phyloP scores from a whole-genome alignment of 2,888 invertebrate species.

The Mayetiola destructor region DNA sequence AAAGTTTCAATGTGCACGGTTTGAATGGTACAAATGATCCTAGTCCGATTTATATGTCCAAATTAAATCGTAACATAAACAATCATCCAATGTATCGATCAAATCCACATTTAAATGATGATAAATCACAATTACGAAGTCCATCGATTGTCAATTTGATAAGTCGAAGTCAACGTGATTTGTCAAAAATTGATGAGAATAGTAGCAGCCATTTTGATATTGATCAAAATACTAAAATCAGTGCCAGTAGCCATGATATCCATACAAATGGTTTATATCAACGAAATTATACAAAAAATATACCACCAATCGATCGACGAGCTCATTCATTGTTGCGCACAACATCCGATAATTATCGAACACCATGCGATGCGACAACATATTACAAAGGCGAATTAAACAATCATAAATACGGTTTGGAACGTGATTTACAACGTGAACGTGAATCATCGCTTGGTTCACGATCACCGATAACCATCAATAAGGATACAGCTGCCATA shows the following conservation, averaged over 20 bases:
- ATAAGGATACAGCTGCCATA: constrained; percentile 33
- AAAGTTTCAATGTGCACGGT: constrained; percentile 72
- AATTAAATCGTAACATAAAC: constrained; percentile 27
- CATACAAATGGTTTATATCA: constrained; percentile 16
- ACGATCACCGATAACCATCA: constrained; percentile 32
- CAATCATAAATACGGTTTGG: constrained; percentile 33
- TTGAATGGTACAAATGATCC: constrained; percentile 37
- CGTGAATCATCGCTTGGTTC: constrained; percentile 28
- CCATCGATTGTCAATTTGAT: constrained; percentile 77
- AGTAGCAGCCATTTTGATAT: no score
- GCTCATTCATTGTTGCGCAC: constrained; percentile 53
- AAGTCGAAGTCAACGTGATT: constrained; percentile 66
- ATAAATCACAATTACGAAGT: constrained; percentile 60
- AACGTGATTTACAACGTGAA: constrained; percentile 19
- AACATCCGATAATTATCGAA: constrained; percentile 50
- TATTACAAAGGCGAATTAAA: constrained; percentile 30
- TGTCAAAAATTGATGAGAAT: constrained; percentile 43
- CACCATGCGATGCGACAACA: constrained; percentile 28
- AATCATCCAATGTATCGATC: constrained; percentile 50
- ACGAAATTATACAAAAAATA: constrained; percentile 27
- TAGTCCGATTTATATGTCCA: constrained; percentile 33
- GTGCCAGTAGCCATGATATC: constrained; percentile 19
- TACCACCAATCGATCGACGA: constrained; percentile 42
- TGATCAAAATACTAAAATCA: constrained; percentile 26
- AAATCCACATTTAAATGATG: constrained; percentile 61